Evolutionary conservation across 2,888 invertebrate species (phyloP).

Genomic region (Ptychoptera contaminata): DNA sequence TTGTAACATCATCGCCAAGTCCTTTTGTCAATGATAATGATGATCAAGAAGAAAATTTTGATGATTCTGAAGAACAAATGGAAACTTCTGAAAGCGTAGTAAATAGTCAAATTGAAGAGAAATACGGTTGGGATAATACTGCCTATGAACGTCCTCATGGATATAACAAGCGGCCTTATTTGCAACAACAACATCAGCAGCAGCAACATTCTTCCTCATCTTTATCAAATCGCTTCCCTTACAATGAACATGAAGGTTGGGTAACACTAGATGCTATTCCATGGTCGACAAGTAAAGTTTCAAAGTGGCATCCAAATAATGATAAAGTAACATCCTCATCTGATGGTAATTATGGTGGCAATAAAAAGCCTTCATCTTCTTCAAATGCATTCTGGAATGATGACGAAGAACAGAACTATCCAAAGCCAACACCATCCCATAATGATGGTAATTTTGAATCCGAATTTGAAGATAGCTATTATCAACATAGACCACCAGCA

Average conservation of each 20-base stretch:
- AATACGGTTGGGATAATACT: constrained; percentile 8
- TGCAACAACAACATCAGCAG: constrained; percentile 21
- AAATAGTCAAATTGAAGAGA: constrained; percentile 1
- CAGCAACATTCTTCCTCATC: too few relatives aligned
- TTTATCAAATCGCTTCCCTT: constrained; percentile 26
- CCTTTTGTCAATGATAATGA: background rate
- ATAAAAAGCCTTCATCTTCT: background rate
- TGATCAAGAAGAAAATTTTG: background rate
- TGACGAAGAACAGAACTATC: background rate
- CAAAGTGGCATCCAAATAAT: constrained; percentile 56
- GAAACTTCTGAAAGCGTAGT: constrained; percentile 8
- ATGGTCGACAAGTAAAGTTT: constrained; percentile 65
- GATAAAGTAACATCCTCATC: constrained; percentile 40
- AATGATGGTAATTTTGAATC: too few relatives aligned
- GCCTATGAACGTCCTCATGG: constrained; percentile 6
- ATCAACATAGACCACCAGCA: too few relatives aligned
- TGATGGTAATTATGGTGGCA: constrained; percentile 20
- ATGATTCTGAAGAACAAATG: background rate
- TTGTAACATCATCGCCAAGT: too few relatives aligned
- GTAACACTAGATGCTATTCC: constrained; percentile 61
- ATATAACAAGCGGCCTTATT: constrained; percentile 24
- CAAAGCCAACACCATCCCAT: too few relatives aligned
- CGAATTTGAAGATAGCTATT: too few relatives aligned
- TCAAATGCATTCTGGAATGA: background rate
- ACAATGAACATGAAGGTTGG: constrained; percentile 58